Base-by-base conservation (phyloP, 1,140 invertebrate genomes). In the Laodelphax striatellus region DNA sequence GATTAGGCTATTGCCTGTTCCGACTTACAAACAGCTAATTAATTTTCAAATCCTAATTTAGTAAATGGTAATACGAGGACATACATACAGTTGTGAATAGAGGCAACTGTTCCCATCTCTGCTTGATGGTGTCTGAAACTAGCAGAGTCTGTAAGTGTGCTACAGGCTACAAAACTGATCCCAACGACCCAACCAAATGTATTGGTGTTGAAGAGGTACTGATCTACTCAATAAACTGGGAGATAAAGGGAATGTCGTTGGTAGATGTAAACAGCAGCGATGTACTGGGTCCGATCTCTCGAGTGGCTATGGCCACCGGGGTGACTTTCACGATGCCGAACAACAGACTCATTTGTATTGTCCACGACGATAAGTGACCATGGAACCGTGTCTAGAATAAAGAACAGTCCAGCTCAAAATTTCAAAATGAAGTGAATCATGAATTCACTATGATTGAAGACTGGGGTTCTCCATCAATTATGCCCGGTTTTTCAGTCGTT, bases 301-400 rank as follows among this genome's bases (percentile, higher is more conserved):
- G 82, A 46, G 82, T 91, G 31, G 81, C 82, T 1, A 80, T 85
- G 70, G 89, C 89, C 2, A 81, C 81, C 22, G 79, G 82, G 50
- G 82, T 93, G 16, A 90, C 90, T 68, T 92, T 87, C n/a, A n/a
- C 65, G 73, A 86, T 69, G 84, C 87, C 6, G 75, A 70, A n/a
- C n/a, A n/a, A 70, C 77, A 38, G 83, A 87, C 65, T 81, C n/a
- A 79, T 59, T 74, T 92, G 10, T 90, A 87, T 72, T 93, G 89
- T 88, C 82, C 86, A n/a, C 44, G 90, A 93, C 72, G n/a, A n/a
- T n/a, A n/a, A 80, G 77, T 62, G 86, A 88, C 63, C 77, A 82
- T 55, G 87, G 87, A 46, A 80, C 76, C 16, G 84, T 92, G 14
- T 86, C 83, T 31, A 76, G 86, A 50, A 86, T 90, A 64, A 80